Conservation (phyloP, 1,140 invertebrate species). For the Proales similis region DNA sequence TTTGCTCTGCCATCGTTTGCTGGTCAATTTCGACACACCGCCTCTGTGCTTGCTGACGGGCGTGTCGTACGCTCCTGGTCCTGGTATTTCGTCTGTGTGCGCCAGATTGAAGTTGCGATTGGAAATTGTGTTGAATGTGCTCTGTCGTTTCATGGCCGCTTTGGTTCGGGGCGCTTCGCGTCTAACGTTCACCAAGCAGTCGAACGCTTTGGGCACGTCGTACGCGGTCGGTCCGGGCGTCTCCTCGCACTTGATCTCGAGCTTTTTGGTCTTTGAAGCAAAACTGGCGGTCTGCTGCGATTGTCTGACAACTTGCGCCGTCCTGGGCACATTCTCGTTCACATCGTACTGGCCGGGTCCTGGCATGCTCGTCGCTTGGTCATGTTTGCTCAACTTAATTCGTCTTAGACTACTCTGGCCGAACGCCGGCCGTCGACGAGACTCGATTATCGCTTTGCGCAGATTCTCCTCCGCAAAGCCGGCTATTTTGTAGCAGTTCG, state of each 20-base stretch:
- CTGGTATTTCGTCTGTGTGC: slow-evolving; percentile 45
- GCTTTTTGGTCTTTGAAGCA: slow-evolving; percentile 44
- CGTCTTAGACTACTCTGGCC: slow-evolving; percentile 44
- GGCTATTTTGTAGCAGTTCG: slow-evolving; percentile 49
- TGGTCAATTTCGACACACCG: not conserved
- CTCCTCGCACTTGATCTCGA: slow-evolving; percentile 40
- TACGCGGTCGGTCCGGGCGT: slow-evolving; percentile 50
- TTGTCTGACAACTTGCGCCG: no score
- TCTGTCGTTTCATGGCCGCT: slow-evolving; percentile 45
- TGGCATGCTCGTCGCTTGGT: slow-evolving; percentile 45
- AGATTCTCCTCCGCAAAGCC: slow-evolving; percentile 51
- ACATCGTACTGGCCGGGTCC: slow-evolving; percentile 27
- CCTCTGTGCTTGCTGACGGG: slow-evolving; percentile 24
- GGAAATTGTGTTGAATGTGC: slow-evolving; percentile 44
- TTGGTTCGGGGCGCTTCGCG: slow-evolving; percentile 45
- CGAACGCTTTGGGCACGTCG: slow-evolving; percentile 46
- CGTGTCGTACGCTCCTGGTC: slow-evolving; percentile 51
- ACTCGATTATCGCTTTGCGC: slow-evolving; percentile 49
- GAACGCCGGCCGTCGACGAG: slow-evolving; percentile 47
- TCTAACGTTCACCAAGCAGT: slow-evolving; percentile 41
- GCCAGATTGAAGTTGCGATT: slow-evolving; percentile 42
- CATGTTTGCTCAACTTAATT: slow-evolving; percentile 41
- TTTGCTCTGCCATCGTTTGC: not conserved
- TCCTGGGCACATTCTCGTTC: slow-evolving; percentile 42
- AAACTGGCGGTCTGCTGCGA: slow-evolving; percentile 45